These are phyloP conservation scores for Poecilia picta DNA, from an alignment of 2,797 vertebrate genomes.

Conservation along the genomic window DNA sequence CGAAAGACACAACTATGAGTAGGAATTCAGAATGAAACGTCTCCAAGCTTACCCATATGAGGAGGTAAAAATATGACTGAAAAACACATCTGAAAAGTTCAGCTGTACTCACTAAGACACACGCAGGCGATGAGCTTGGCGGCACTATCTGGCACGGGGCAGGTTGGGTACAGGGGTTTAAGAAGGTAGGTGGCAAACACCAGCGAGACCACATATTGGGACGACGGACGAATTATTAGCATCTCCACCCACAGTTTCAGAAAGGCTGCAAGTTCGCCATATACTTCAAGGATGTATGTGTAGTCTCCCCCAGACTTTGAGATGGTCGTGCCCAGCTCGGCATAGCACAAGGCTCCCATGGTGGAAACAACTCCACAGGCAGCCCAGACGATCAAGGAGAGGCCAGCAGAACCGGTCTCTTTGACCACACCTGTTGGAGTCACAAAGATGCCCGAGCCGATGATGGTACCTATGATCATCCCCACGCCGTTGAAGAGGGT, in stretches of 20 bases:
- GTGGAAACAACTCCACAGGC: constrained; percentile 94
- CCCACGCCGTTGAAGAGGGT: constrained; percentile 94
- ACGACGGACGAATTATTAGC: constrained; percentile 97
- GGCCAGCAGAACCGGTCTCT: constrained; percentile 92
- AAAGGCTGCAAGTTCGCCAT: constrained; percentile 94
- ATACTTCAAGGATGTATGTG: constrained; percentile 97
- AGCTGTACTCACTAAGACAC: constrained; percentile 92
- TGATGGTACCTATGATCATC: constrained; percentile 98
- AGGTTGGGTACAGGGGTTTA: constrained; percentile 93
- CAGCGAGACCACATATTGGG: constrained; percentile 97
- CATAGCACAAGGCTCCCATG: constrained; percentile 95
- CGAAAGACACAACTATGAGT: background rate
- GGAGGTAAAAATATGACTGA: background rate
- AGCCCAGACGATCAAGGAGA: constrained; percentile 92
- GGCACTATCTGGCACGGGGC: constrained; percentile 86
- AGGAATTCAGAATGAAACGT: background rate
- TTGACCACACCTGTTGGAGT: constrained; percentile 93
- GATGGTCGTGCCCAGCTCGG: constrained; percentile 96
- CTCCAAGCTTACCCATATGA: background rate
- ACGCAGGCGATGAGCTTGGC: constrained; percentile 94
- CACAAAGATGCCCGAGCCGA: constrained; percentile 97
- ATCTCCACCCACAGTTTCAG: constrained; percentile 99
- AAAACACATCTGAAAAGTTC: background rate
- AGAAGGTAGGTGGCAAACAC: constrained; percentile 98
- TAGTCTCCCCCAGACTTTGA: constrained; percentile 96